These are phyloP conservation scores for Rhingia rostrata DNA, from an alignment of 2,888 invertebrate genomes.

Conservation along the genomic window DNA sequence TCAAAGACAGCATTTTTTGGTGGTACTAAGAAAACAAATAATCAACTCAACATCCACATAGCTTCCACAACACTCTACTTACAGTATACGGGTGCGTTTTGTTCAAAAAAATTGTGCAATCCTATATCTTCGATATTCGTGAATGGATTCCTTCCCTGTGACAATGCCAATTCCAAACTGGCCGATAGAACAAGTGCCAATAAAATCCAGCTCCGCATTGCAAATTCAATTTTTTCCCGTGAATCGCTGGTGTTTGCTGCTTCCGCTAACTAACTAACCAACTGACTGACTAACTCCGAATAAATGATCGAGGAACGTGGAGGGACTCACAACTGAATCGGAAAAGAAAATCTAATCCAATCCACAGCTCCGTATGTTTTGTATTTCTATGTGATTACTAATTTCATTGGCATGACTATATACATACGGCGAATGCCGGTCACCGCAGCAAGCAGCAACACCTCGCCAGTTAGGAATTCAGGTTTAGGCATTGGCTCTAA, in stretches of 20 bases:
- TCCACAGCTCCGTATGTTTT: neutral
- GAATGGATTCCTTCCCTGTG: slow-evolving; percentile 8
- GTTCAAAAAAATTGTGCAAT: slow-evolving; percentile 65
- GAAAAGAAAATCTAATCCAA: neutral
- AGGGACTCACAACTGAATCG: slow-evolving; percentile 24
- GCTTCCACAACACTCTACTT: slow-evolving; percentile 9
- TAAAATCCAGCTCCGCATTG: slow-evolving; percentile 34
- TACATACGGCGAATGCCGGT: slow-evolving; percentile 3
- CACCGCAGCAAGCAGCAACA: neutral
- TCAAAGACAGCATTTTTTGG: slow-evolving; percentile 87
- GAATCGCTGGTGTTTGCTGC: neutral
- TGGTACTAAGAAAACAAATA: slow-evolving; percentile 86
- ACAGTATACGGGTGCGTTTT: slow-evolving; percentile 38
- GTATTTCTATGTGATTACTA: slow-evolving; percentile 33
- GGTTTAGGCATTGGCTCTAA: slow-evolving; percentile 17
- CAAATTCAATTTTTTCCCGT: neutral
- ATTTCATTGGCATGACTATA: slow-evolving; percentile 52
- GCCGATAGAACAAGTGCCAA: slow-evolving; percentile 13
- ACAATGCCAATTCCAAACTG: slow-evolving; percentile 17
- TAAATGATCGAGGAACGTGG: slow-evolving; percentile 18
- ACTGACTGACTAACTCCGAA: slow-evolving; percentile 27
- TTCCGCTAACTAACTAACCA: slow-evolving; percentile 28
- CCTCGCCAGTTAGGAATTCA: slow-evolving; percentile 28
- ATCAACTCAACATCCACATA: neutral
- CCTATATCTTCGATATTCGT: slow-evolving; percentile 49